A percentile compares a stretch with the other conserved stretches of the same genome.
Evolutionary conservation across 1,140 invertebrate species (phyloP).

Genomic region (Dreissena polymorpha): DNA sequence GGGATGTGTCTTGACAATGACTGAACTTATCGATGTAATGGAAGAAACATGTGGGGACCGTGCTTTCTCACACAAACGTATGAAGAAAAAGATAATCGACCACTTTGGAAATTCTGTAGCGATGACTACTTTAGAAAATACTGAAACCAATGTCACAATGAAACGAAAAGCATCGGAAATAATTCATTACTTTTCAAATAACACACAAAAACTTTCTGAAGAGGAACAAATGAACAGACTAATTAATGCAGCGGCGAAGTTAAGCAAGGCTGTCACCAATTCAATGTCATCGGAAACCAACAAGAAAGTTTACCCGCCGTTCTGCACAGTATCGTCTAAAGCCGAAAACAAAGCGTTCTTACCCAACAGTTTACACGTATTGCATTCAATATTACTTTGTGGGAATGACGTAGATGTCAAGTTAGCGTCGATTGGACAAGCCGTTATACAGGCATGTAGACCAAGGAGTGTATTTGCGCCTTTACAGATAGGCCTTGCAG

Average conservation of each 20-base stretch:
- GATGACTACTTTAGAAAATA: slow-evolving; percentile 52
- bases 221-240: slow-evolving; percentile 16
- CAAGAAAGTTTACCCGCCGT: slow-evolving; percentile 16
- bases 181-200: slow-evolving; percentile 43
- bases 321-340: not conserved
- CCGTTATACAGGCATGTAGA: slow-evolving; percentile 17
- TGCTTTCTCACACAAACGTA: slow-evolving; percentile 27
- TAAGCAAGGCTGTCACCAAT: slow-evolving; percentile 40
- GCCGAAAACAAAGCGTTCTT: not conserved
- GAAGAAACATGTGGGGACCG: slow-evolving; percentile 19
- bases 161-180: slow-evolving; percentile 29
- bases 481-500: no score
- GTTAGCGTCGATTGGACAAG: slow-evolving; percentile 37
- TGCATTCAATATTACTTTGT: slow-evolving; percentile 15
- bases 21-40: slow-evolving; percentile 47
- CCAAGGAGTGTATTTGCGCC: slow-evolving; percentile 57
- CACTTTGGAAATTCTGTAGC: slow-evolving; percentile 42
- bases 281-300: not conserved
- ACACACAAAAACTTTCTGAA: not conserved
- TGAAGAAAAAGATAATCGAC: slow-evolving; percentile 47
- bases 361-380: slow-evolving; percentile 13
- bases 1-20: slow-evolving; percentile 53
- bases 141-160: slow-evolving; percentile 50
- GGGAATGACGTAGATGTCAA: slow-evolving; percentile 29
- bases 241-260: slow-evolving; percentile 42